A percentile compares a stretch with the other conserved stretches of the same genome.
Evolutionary conservation across 1,140 invertebrate species (phyloP).

Genomic region (Hydropsyche tenuis): DNA sequence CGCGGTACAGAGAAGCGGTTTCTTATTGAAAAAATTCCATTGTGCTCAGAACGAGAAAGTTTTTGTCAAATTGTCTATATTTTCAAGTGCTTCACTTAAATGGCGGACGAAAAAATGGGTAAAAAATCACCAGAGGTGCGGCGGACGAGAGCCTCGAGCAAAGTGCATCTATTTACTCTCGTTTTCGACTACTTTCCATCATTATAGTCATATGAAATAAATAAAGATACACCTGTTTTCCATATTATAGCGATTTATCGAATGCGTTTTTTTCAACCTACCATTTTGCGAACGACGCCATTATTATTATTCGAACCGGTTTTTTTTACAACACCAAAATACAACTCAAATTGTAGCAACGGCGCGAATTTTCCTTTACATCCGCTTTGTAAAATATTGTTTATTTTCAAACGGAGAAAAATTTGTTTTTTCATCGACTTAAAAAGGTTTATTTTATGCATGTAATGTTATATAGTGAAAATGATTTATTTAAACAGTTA

Average conservation of each 20-base stretch:
- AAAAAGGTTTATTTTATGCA: too few relatives aligned
- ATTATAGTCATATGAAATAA: neutral
- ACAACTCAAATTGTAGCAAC: too few relatives aligned
- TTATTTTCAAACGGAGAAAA: too few relatives aligned
- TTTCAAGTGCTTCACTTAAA: slow-evolving; percentile 1
- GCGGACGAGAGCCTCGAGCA: slow-evolving; percentile 3
- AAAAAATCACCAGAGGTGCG: slow-evolving; percentile 1
- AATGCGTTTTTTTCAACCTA: neutral
- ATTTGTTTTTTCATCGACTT: too few relatives aligned
- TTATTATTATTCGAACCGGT: too few relatives aligned
- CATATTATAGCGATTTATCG: slow-evolving; percentile 10
- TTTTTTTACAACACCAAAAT: too few relatives aligned
- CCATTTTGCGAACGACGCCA: too few relatives aligned
- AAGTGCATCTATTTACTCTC: slow-evolving; percentile 35
- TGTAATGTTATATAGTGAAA: too few relatives aligned
- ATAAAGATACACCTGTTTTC: slow-evolving; percentile 12
- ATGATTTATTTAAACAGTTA: too few relatives aligned
- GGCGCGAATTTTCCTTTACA: too few relatives aligned
- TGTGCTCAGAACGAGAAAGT: slow-evolving; percentile 21
- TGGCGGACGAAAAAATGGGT: neutral
- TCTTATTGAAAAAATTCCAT: slow-evolving; percentile 21
- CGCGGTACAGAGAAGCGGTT: neutral
- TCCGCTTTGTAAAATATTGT: too few relatives aligned
- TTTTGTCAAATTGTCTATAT: slow-evolving; percentile 13
- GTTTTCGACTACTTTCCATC: slow-evolving; percentile 29